A percentile compares a stretch with the other conserved stretches of the same genome.
Conservation (phyloP, 2,797 vertebrate species). For the Gorsachius magnificus region DNA sequence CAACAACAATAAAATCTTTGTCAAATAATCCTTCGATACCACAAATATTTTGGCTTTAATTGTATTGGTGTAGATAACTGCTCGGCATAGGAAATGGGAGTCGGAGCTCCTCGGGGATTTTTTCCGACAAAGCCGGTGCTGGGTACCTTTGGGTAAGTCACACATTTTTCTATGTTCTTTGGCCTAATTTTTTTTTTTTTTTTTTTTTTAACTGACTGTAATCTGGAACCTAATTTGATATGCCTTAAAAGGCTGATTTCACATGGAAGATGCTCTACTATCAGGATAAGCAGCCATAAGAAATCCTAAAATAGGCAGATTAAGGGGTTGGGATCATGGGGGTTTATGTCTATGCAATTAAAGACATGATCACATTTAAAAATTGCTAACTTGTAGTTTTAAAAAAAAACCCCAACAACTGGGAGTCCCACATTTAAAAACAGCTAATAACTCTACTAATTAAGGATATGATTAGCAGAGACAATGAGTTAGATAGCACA, state of each 20-base stretch:
- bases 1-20: constrained; percentile 33
- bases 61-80: constrained; percentile 8
- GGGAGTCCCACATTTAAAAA: constrained; percentile 5
- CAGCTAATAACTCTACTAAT: constrained; percentile 47
- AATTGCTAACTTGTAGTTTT: constrained; percentile 39
- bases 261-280: constrained; percentile 15
- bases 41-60: constrained; percentile 35
- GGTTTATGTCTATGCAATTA: constrained; percentile 61
- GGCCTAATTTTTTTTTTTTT: constrained; percentile 5
- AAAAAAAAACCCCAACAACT: not conserved
- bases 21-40: constrained; percentile 40
- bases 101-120: not conserved
- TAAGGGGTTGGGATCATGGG: constrained; percentile 49
- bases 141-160: constrained; percentile 31
- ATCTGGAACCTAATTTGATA: constrained; percentile 44
- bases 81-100: not conserved
- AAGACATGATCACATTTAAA: constrained; percentile 46
- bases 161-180: constrained; percentile 2
- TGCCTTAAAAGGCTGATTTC: constrained; percentile 37
- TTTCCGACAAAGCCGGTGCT: not conserved
- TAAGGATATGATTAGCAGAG: constrained; percentile 60
- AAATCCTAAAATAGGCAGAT: constrained; percentile 62
- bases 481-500: constrained; percentile 35
- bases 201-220: constrained; percentile 6
- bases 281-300: constrained; percentile 46